Evolutionary conservation across 2,888 invertebrate species (phyloP).

Genomic region (Hemicrepidius hirtus): DNA sequence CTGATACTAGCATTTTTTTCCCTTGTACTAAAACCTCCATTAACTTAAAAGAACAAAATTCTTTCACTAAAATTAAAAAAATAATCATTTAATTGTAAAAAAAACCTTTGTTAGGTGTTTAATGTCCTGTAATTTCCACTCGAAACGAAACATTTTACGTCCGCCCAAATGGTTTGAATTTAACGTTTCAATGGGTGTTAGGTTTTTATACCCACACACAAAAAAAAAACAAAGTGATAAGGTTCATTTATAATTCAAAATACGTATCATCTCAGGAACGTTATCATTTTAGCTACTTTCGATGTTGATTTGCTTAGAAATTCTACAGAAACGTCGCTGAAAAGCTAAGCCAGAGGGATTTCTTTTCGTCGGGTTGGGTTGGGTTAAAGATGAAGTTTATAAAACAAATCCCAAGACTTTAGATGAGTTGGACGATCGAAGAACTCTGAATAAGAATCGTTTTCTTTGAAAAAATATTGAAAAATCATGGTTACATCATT

Average conservation of each 20-base stretch:
- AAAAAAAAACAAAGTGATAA: not conserved
- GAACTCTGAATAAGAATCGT: constrained; percentile 17
- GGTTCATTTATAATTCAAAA: constrained; percentile 7
- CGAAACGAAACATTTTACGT: constrained; percentile 2
- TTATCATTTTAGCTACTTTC: not conserved
- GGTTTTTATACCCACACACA: not conserved
- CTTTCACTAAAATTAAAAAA: not conserved
- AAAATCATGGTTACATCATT: no score
- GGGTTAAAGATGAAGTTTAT: constrained; percentile 18
- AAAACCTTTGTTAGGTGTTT: constrained; percentile 14
- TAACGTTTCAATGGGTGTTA: constrained; percentile 24
- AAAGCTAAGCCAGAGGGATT: constrained; percentile 14
- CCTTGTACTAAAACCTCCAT: not conserved
- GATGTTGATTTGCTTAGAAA: constrained; percentile 22
- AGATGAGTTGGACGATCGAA: constrained; percentile 13
- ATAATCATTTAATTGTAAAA: constrained; percentile 15
- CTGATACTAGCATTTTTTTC: not conserved
- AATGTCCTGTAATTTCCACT: constrained; percentile 27
- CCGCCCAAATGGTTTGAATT: constrained; percentile 19
- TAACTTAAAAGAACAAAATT: not conserved
- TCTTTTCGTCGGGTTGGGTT: constrained; percentile 13
- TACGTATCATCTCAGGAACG: not conserved
- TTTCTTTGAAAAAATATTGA: not conserved
- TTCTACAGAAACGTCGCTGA: constrained; percentile 18
- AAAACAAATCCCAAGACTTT: constrained; percentile 29